phyloP scores from a whole-genome alignment of 2,113 vertebrate genomes.

The Macaca nemestrina region DNA sequence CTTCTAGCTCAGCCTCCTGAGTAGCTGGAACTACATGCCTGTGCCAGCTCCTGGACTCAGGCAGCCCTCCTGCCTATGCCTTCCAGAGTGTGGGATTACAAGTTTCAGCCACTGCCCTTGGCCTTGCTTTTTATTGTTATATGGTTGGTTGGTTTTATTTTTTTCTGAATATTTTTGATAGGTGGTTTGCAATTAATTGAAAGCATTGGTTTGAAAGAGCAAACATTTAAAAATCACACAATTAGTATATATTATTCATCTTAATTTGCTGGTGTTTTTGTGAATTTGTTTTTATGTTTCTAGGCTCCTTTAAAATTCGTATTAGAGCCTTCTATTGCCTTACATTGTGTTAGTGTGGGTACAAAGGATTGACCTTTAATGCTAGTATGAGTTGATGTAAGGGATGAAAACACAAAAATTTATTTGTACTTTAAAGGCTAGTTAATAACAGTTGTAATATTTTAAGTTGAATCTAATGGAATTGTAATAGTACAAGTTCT shows the following conservation, averaged over 20 bases:
- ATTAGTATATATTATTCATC: not conserved
- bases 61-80: no score
- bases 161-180: not conserved
- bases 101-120: no score
- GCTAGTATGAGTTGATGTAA: not conserved
- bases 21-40: no score
- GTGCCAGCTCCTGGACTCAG: no score
- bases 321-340: not conserved
- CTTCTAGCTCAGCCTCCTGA: no score
- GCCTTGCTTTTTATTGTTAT: not conserved
- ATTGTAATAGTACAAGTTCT: no score
- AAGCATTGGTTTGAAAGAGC: not conserved
- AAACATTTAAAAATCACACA: not conserved
- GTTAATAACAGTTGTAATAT: not conserved
- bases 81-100: no score
- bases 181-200: not conserved
- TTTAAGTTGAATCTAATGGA: not conserved
- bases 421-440: not conserved
- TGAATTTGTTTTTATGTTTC: not conserved
- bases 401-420: not conserved
- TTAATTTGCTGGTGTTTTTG: conserved; percentile 1
- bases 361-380: not conserved
- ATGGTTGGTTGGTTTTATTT: not conserved
- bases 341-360: not conserved
- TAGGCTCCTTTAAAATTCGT: not conserved